Percentiles rank a stretch among this genome's conserved stretches.
phyloP scores from a whole-genome alignment of 2,113 vertebrate species.

The Mohoua ochrocephala region DNA sequence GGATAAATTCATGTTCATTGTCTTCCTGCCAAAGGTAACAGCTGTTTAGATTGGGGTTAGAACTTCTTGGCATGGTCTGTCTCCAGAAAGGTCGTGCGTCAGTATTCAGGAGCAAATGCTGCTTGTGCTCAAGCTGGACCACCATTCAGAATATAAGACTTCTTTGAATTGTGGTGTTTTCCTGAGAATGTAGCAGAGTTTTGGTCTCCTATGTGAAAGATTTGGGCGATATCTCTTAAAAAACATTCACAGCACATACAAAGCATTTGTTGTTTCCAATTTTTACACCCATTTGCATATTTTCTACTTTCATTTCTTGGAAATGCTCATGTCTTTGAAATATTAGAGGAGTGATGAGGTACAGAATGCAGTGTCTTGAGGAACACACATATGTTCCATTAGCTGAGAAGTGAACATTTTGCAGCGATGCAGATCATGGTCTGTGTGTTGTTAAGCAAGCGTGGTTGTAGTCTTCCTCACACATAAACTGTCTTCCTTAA shows the following conservation, averaged over 20 bases:
- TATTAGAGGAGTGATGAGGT: background rate
- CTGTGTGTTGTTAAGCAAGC: background rate
- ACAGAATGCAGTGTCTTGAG: background rate
- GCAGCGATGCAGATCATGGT: background rate
- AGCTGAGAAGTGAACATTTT: background rate
- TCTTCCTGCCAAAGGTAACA: background rate
- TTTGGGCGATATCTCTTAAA: background rate
- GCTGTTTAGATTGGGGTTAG: background rate
- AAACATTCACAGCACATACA: background rate
- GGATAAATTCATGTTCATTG: background rate
- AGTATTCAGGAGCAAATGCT: background rate
- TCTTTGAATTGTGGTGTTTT: background rate
- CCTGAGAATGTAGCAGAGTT: background rate
- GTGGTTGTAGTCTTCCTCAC: background rate
- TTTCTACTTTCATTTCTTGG: background rate
- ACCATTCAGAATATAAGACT: background rate
- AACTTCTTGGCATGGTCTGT: background rate
- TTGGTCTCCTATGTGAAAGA: background rate
- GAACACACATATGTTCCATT: rapidly evolving
- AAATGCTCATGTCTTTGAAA: background rate
- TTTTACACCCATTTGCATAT: background rate
- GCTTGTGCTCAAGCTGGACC: background rate
- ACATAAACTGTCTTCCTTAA: background rate
- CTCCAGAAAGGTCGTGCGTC: background rate
- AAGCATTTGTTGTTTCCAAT: background rate